Evolutionary conservation across 2,113 vertebrate species (phyloP), one percentile per base, ranked within the genome.

Genomic region (Xyrauchen texanus): DNA sequence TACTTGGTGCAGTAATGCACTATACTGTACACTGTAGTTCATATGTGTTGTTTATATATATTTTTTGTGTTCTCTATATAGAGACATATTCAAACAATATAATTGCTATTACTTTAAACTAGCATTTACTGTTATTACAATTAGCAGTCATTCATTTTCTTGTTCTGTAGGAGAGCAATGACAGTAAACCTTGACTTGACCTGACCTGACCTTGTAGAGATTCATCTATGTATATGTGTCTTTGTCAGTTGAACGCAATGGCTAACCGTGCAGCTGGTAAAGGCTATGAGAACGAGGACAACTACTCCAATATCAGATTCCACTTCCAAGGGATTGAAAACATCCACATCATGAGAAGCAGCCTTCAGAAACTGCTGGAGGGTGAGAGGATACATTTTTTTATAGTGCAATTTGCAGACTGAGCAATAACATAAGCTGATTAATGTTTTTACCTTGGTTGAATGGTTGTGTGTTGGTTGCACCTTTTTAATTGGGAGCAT

Each of bases 281-380:
- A 78, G 94, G 93, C 4, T 96, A 95, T 42, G 94, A 95, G 86
- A 95, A 94, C 10, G 93, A 94, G 78, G 93, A 94, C 77, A 87
- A 94, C 45, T 95, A 95, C 6, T 86, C 92, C 13, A 93, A 93
- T 81, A 94, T 95, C 84, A 88, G 87, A 21, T 95, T 95, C 76
- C 94, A 94, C 47, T 95, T 95, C 68, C 92, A 94, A 46, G 92
- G 93, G 45, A 96, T 94, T 61, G 95, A 95, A 78, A 95, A 95
- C 84, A 96, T 95, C 82, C 94, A 96, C 0, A 93, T 95, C 13
- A 95, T 95, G 93, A 82, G 92, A 74, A 93, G 45, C 88, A 95
- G 93, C 86, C 80, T 95, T 68, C 94, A 95, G 86, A 95, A 95
- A 51, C 90, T 95, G 3, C 83, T 95, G 66, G 94, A 95, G 90